Evolutionary conservation across 1,140 invertebrate genomes (phyloP), one percentile per base, ranked within the genome.

Genomic region (Wasmannia auropunctata): DNA sequence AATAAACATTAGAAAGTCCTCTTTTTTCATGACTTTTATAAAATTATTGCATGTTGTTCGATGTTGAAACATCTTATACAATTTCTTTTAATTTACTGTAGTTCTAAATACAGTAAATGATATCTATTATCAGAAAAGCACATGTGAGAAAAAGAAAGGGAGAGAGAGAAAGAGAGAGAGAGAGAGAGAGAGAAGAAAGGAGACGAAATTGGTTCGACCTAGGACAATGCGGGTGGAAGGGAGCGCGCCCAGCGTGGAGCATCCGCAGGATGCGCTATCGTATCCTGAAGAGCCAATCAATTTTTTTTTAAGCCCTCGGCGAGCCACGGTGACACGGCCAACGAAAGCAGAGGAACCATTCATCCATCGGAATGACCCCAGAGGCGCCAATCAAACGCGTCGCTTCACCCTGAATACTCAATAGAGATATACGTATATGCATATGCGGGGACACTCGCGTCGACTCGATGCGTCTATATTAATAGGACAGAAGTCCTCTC

Each of bases 301-400:
- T 88, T 87, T 91, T 40, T n/a, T 89, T 87, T 90, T 80, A 87
- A 89, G 86, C 90, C 79, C 81, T 88, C 76, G 69, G 76, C 84
- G 67, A 87, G 80, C 62, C 80, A n/a, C 70, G 79, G 43, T 88
- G 90, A 89, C 90, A 91, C 74, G 72, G 54, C 81, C 83, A 86
- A 67, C 89, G 89, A 87, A 86, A 86, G 88, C 86, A 91, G 67
- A 91, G 76, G 56, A 89, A 90, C 84, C 89, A 89, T 90, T 92
- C 90, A 88, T 92, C 88, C 89, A 88, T 90, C 88, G 79, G 86
- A 92, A 92, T 91, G 91, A 92, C 84, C 88, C 90, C 86, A 88
- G 90, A 86, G 91, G 90, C 89, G 69, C 88, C 91, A 91, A 92
- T 92, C 91, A 90, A 92, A 88, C 88, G 91, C 91, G 84, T 91